Base-by-base conservation (phyloP, 2,888 invertebrate genomes). In the Tetheella fluctuosa region DNA sequence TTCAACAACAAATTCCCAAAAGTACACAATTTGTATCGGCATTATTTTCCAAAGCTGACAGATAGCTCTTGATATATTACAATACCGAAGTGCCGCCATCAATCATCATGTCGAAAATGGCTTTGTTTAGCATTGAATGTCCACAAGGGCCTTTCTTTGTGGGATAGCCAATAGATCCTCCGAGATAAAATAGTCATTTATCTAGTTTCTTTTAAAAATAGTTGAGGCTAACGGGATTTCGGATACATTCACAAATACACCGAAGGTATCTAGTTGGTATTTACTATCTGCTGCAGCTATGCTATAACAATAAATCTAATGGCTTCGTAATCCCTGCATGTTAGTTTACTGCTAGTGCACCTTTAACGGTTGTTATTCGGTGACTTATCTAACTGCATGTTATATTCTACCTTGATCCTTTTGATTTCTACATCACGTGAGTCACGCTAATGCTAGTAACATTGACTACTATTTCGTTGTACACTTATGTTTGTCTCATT, bases 41-140 rank as follows among this genome's bases (percentile, higher is more conserved):
- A 68, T 72, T 66, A 71, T 68, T 68, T 34, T 61, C 59, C 37
- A 63, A 64, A 64, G 61, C 62, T 54, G 57, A 52, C 23, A 60
- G 64, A 68, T 69, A 71, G 64, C 69, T 60, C 69, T 76, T 77
- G 75, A 78, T 77, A 69, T 72, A 74, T 74, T 73, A 78, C 74
- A 75, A 73, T 69, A 67, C 70, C 64, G 60, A 60, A 66, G 70
- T 65, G 59, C 67, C 67, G 73, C 69, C 78, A 84, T 85, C 80
- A 73, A 82, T 85, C 85, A 84, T 80, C 62, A 63, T 69, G 73
- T 77, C 73, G 66, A 74, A 78, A 81, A 77, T 76, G 67, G 70
- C 78, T 80, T 81, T 86, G 80, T 82, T 85, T 84, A 74, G 77
- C 77, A 75, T 77, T 77, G 63, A 76, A 79, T 74, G 79, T 80